Base-by-base conservation (phyloP, 1,140 invertebrate species). In the Heliconius eleuchia region DNA sequence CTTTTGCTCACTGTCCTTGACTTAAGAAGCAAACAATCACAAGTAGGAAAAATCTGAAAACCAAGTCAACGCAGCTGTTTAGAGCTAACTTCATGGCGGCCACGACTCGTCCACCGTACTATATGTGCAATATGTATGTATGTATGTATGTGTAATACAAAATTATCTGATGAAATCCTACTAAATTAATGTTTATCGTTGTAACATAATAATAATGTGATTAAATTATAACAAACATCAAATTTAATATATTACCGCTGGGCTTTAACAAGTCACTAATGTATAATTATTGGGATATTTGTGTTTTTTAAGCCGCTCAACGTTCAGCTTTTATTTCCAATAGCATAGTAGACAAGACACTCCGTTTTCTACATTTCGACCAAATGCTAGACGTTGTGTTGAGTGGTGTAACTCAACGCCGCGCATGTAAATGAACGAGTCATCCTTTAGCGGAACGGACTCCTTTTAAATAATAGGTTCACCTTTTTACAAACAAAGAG, bases 161-260 rank as follows among this genome's bases (percentile, higher is more conserved):
- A 74, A 83, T 80, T 80, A 83, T 82, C 78, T 74, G 60, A 78
- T 76, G 76, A 83, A 83, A 83, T 83, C 79, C 76, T 42, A 76
- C 76, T 72, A 81, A 81, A 83, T 83, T 81, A 83, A 83, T 83
- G 79, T 81, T 83, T 83, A 83, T 83, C 82, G 73, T 74, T 74
- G 72, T 76, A 78, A 80, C 76, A 77, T 66, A 27, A 16, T 66
- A 66, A 66, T 66, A 83, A 83, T 76, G 72, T 78, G 76, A 83
- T 83, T 82, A 82, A 74, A 57, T 74, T 79, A 79, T 70, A 60
- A 74, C 57, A 79, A 79, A 74, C 73, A 79, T 70, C 71, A 74
- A 60, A 79, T 52, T 52, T 52, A 52, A 52, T 60, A 60, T 73
- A 79, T 79, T 50, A 76, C 74, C 74, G 74, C 74, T 46, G 74